Evolutionary conservation across 2,113 vertebrate species (phyloP), one percentile per base, ranked within the genome.

Genomic region (Petromus typicus): DNA sequence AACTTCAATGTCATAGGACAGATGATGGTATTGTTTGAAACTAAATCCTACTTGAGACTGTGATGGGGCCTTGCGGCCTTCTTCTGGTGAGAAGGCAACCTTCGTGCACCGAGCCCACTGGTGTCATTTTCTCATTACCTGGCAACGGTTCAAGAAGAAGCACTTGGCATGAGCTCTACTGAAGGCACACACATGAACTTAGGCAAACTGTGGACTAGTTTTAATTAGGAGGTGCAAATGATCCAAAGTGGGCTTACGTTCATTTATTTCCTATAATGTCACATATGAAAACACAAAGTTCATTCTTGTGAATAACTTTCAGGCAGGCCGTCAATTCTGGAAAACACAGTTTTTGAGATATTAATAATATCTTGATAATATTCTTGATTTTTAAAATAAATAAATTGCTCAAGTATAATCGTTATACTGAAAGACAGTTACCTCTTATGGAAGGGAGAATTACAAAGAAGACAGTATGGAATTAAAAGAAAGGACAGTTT

Each of bases 141-240:
- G 90, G 54, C 96, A 94, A 73, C 13, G 61, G 71, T 43, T 90
- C 87, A 93, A 91, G 40, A 88, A 96, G 20, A 75, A 57, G 22
- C 71, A 63, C 73, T 93, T 90, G 92, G 76, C 88, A 67, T 87
- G 43, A 69, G 13, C 69, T 95, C 34, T 96, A 27, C 22, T 48
- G n/a, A 64, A 96, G 91, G 43, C 69, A 80, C 43, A 89, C 64
- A 78, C 10, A 34, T 37, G 78, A 94, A 86, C 75, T 13, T 63
- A 80, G 43, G 51, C 73, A 76, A 79, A 69, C 75, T 66, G 22
- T 83, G 51, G 69, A 61, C 14, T 27, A 17, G 45, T 96, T 89
- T 92, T 93, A 92, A 92, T 94, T 66, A 92, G 54, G 82, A 87
- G 27, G 93, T 90, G 80, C n/a, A 87, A 93, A 78, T 85, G 57